Base-by-base conservation (phyloP, 2,888 invertebrate species). In the Tineola bisselliella region DNA sequence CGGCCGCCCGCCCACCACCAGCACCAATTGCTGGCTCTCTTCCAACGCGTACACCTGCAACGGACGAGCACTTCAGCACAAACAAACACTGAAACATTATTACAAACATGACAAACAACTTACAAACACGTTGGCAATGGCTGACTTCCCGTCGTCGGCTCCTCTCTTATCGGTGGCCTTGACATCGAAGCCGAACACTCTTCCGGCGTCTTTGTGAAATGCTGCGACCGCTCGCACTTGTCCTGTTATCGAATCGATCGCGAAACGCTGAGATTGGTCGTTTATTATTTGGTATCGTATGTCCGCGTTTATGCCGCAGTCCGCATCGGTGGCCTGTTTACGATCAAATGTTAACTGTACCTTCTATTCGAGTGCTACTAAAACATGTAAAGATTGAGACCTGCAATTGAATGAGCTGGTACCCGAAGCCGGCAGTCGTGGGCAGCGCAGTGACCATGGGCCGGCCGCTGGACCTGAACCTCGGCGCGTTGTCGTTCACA, bases 391-490 rank as follows among this genome's bases (percentile, higher is more conserved):
- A n/a, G n/a, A 44, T 44, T 10, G 6, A 71, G 75, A 92, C 93
- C 84, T 91, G 89, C 15, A 95, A 88, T 70, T 90, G 90, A 57
- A 94, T 89, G 61, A 95, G 92, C 72, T 93, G 92, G 72, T 94
- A 93, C 0, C 95, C 95, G 74, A 94, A 95, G 63, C 90, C 90
- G 8, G 94, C 94, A 30, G 92, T 91, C 0, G 93, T 91, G 0
- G 95, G 93, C 63, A 95, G 91, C 0, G 95, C 95, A 0, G 95
- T 93, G 0, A 96, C 91, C 65, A 95, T 89, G 0, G 95, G 95
- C 33, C 92, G 87, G 2, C 94, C 94, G 62, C 90, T 91, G 44
- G 90, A 90, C 1, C 89, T 89, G 72, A 96, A 96, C 68, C 88
- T 90, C 0, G 95, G 95, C 1, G 92, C 83, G 73, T 96, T 95